phyloP scores from a whole-genome alignment of 2,888 invertebrate species.

The Mythimna pallens region DNA sequence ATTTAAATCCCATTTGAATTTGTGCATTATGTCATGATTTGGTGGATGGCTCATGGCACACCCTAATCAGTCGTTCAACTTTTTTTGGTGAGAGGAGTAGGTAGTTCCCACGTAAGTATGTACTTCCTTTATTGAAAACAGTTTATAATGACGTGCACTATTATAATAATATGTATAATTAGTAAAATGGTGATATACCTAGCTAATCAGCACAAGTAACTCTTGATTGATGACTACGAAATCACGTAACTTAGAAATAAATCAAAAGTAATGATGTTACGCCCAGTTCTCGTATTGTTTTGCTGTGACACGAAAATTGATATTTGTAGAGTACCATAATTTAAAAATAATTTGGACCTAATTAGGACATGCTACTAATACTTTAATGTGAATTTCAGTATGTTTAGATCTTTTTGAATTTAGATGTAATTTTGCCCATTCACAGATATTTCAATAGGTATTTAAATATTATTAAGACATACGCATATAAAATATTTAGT shows the following conservation, averaged over 20 bases:
- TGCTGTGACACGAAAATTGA: constrained; percentile 8
- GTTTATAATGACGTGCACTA: neutral
- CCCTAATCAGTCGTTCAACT: neutral
- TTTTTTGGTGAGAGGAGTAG: neutral
- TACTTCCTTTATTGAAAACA: constrained; percentile 1
- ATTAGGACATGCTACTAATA: neutral
- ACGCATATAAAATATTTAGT: too few species aligned
- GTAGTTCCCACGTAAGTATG: neutral
- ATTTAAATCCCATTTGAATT: neutral
- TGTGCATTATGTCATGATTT: neutral
- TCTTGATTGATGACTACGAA: constrained; percentile 25
- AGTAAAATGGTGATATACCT: neutral
- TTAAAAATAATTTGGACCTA: neutral
- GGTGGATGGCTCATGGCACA: too few species aligned
- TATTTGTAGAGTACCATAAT: neutral
- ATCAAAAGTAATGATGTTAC: constrained; percentile 38
- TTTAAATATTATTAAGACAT: too few species aligned
- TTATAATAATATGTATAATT: neutral
- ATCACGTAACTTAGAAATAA: constrained; percentile 31
- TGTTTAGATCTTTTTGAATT: neutral
- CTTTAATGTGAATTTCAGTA: neutral
- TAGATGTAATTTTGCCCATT: neutral
- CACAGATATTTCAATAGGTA: too few species aligned
- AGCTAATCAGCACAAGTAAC: neutral
- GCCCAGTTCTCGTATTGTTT: constrained; percentile 6